Evolutionary conservation across 2,888 invertebrate genomes (phyloP).

Genomic region (Aspidiotus rigidus): DNA sequence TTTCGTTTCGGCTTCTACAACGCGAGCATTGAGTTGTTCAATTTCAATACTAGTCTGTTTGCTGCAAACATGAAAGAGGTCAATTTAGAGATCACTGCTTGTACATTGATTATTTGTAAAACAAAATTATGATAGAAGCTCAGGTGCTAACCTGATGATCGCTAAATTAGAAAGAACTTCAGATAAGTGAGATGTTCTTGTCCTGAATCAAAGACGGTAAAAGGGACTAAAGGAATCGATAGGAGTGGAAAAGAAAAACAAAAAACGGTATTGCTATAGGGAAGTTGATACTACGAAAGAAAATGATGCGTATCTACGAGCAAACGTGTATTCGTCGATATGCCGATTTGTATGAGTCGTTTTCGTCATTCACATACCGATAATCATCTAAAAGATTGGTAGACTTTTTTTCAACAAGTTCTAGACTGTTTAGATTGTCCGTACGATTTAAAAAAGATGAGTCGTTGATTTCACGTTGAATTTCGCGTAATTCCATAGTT

Average conservation of each 20-base stretch:
- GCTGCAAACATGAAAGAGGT: constrained; percentile 49
- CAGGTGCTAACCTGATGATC: too few relatives aligned
- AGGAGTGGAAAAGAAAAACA: not conserved
- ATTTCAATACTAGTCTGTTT: constrained; percentile 97
- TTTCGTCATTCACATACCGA: constrained; percentile 23
- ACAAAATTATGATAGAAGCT: too few relatives aligned
- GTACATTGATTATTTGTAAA: too few relatives aligned
- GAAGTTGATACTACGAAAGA: not conserved
- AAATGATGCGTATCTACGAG: not conserved
- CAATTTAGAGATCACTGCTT: too few relatives aligned
- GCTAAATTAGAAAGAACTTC: too few relatives aligned
- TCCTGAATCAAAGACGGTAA: not conserved
- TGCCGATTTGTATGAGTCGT: constrained; percentile 2
- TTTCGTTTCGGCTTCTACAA: constrained; percentile 91
- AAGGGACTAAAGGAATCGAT: not conserved
- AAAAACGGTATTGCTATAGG: not conserved
- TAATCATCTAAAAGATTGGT: constrained; percentile 16
- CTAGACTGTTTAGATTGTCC: constrained; percentile 16
- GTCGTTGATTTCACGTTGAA: constrained; percentile 29
- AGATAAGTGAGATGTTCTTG: too few relatives aligned
- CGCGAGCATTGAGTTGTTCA: constrained; percentile 87
- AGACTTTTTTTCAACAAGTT: constrained; percentile 19
- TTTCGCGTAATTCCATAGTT: constrained; percentile 22
- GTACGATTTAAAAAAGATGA: constrained; percentile 27
- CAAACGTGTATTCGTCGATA: constrained; percentile 18